Evolutionary conservation across 2,888 invertebrate species (phyloP).

Genomic region (Leptarthrus brevirostris): DNA sequence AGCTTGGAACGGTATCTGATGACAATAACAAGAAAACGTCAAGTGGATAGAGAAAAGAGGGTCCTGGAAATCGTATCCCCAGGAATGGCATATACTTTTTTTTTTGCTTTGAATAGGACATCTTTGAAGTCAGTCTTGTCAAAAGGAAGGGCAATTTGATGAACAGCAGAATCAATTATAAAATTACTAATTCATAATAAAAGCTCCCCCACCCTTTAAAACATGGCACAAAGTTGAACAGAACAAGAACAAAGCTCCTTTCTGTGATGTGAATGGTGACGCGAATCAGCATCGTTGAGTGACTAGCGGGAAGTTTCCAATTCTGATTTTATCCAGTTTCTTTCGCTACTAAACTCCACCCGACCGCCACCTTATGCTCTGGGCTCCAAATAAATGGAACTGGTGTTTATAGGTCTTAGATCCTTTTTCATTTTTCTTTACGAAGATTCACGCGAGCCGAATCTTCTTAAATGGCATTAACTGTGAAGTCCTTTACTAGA

Average conservation of each 20-base stretch:
- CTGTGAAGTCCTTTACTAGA: slow-evolving; percentile 40
- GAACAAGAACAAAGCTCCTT: not conserved
- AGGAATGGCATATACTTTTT: not conserved
- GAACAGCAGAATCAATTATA: slow-evolving; percentile 55
- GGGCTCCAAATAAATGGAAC: slow-evolving; percentile 50
- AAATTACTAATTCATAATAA: slow-evolving; percentile 56
- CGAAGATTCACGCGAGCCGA: slow-evolving; percentile 27
- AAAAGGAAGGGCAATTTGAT: slow-evolving; percentile 13
- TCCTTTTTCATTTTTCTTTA: slow-evolving; percentile 34
- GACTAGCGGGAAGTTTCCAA: slow-evolving; percentile 16
- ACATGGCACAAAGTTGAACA: slow-evolving; percentile 4
- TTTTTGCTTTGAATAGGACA: not conserved
- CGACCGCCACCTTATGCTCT: slow-evolving; percentile 18
- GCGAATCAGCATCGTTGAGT: slow-evolving; percentile 17
- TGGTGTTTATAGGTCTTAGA: slow-evolving; percentile 49
- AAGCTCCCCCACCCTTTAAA: slow-evolving; percentile 42
- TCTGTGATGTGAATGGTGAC: slow-evolving; percentile 12
- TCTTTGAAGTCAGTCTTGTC: not conserved
- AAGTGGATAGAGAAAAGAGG: slow-evolving; percentile 1
- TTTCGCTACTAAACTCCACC: slow-evolving; percentile 24
- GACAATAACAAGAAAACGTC: not conserved
- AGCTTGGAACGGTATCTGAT: slow-evolving; percentile 12
- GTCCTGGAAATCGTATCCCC: not conserved
- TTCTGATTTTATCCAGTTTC: not conserved
- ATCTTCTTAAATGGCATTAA: slow-evolving; percentile 15